Percentiles rank a stretch among this genome's conserved stretches.
phyloP scores from a whole-genome alignment of 2,888 invertebrate species.

The Allacma fusca region DNA sequence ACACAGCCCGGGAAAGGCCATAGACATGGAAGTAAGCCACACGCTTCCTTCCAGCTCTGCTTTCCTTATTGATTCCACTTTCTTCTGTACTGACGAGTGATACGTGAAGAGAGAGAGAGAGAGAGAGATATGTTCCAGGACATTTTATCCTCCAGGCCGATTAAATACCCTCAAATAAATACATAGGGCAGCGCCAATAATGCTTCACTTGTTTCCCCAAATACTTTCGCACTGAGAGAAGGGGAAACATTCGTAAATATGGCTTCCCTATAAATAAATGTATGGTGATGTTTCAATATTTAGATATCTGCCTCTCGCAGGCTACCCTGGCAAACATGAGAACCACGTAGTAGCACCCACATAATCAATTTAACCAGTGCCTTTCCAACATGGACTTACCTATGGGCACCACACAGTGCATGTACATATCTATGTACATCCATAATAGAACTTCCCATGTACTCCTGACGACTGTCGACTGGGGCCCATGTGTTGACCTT shows the following conservation, averaged over 20 bases:
- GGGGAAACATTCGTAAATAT: background rate
- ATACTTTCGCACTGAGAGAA: background rate
- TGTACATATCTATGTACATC: too few species aligned
- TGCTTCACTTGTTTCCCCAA: background rate
- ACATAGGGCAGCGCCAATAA: background rate
- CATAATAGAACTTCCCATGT: too few species aligned
- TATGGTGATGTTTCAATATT: too few species aligned
- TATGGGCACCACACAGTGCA: too few species aligned
- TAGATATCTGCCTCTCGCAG: background rate
- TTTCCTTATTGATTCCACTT: slow-evolving; percentile 14
- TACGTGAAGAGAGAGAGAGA: too few species aligned
- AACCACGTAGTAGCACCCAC: too few species aligned
- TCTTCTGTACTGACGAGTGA: background rate
- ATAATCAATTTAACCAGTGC: too few species aligned
- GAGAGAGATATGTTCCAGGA: background rate
- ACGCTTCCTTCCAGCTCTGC: background rate
- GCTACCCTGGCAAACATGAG: too few species aligned
- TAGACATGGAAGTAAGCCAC: background rate
- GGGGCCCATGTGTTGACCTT: too few species aligned
- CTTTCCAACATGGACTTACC: too few species aligned
- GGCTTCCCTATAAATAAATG: slow-evolving; percentile 9
- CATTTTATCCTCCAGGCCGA: background rate
- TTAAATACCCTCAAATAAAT: slow-evolving; percentile 13
- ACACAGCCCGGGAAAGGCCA: background rate
- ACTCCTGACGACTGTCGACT: too few species aligned